These are phyloP conservation scores for Chloebia gouldiae DNA, from an alignment of 2,113 vertebrate species.

Conservation along the genomic window DNA sequence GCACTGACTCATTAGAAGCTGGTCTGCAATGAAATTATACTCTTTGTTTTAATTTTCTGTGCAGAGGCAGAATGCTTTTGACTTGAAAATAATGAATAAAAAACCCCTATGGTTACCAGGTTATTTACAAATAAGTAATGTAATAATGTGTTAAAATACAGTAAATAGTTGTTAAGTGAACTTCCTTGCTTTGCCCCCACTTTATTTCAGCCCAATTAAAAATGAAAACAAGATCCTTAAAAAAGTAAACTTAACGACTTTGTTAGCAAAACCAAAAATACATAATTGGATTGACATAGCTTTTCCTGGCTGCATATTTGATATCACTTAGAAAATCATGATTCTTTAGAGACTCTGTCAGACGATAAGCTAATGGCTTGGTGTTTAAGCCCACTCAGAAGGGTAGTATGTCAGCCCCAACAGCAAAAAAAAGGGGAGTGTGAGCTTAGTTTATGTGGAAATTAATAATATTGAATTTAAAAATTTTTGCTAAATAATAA, in stretches of 20 bases:
- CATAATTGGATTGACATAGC: neutral
- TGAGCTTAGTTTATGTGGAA: neutral
- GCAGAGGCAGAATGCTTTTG: neutral
- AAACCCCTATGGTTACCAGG: neutral
- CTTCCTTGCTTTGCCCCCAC: neutral
- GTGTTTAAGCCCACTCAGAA: neutral
- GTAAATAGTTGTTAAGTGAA: neutral
- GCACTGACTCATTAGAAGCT: neutral
- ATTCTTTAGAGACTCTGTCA: neutral
- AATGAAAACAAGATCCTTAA: neutral
- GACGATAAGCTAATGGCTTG: neutral
- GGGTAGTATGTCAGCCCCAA: neutral
- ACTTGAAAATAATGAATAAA: neutral
- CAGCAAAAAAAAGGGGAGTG: neutral
- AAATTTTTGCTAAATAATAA: slow-evolving; percentile 4
- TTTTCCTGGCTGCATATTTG: neutral
- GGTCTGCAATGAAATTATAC: neutral
- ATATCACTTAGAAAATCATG: neutral
- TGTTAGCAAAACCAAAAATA: neutral
- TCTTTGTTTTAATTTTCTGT: neutral
- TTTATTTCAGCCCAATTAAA: neutral
- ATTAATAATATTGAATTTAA: neutral
- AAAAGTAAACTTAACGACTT: neutral
- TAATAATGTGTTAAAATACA: neutral
- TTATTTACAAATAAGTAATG: neutral